Conservation (phyloP, 1,140 invertebrate genomes). For the Drosophila arizonae region DNA sequence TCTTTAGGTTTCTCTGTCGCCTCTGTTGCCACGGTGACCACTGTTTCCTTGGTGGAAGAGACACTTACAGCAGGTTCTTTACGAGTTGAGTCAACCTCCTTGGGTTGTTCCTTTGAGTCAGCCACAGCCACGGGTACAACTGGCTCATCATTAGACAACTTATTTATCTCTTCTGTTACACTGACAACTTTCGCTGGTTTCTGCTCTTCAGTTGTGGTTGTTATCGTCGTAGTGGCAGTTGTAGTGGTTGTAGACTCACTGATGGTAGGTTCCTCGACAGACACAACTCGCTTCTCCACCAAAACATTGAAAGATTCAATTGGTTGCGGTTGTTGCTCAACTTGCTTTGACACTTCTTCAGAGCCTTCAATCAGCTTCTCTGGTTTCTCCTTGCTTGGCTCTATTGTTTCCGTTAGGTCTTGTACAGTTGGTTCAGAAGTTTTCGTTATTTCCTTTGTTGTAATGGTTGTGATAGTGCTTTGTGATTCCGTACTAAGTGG, state of each 20-base stretch:
- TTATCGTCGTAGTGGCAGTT: slow-evolving; percentile 56
- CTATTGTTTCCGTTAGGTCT: slow-evolving; percentile 24
- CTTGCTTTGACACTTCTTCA: slow-evolving; percentile 17
- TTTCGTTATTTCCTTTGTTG: slow-evolving; percentile 47
- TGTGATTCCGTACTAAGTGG: slow-evolving; percentile 31
- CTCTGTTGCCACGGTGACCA: neutral
- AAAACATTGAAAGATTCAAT: slow-evolving; percentile 10
- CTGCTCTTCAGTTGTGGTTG: slow-evolving; percentile 32
- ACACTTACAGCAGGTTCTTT: neutral
- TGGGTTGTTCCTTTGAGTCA: slow-evolving; percentile 3
- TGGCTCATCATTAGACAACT: neutral
- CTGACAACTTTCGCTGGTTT: slow-evolving; percentile 13
- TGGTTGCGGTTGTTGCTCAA: slow-evolving; percentile 7
- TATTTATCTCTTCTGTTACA: neutral
- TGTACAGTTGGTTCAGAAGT: slow-evolving; percentile 18
- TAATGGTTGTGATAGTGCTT: slow-evolving; percentile 47
- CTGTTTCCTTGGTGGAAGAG: neutral
- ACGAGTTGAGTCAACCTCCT: neutral
- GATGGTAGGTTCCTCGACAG: slow-evolving; percentile 50
- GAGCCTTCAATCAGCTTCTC: slow-evolving; percentile 24
- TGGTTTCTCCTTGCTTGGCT: slow-evolving; percentile 14
- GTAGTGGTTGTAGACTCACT: slow-evolving; percentile 53
- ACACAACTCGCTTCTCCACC: slow-evolving; percentile 43
- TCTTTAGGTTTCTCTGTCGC: neutral
- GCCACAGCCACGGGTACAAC: neutral